Evolutionary conservation across 2,888 invertebrate species (phyloP).

Genomic region (Agonopterix heracliana): DNA sequence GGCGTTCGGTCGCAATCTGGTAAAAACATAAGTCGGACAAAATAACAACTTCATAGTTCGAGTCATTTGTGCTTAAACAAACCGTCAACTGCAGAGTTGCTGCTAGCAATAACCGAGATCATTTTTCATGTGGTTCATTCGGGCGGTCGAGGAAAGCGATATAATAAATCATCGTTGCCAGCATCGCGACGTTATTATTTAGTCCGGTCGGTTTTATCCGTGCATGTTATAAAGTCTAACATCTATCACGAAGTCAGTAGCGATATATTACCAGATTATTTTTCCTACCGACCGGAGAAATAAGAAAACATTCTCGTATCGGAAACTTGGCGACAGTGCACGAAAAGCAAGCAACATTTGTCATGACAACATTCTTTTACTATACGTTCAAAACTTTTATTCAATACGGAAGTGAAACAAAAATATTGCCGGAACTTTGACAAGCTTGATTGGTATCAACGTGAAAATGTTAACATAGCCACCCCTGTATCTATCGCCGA

Average conservation of each 20-base stretch:
- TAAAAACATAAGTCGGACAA: slow-evolving; percentile 57
- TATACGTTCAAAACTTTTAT: no score
- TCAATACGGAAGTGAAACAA: no score
- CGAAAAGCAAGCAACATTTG: no score
- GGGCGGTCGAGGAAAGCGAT: slow-evolving; percentile 70
- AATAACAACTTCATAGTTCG: slow-evolving; percentile 66
- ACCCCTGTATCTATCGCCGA: no score
- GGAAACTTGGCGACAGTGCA: no score
- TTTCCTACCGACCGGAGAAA: no score
- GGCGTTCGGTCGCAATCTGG: slow-evolving; percentile 28
- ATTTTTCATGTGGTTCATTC: slow-evolving; percentile 76
- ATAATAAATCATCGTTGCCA: slow-evolving; percentile 73
- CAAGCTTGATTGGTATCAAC: no score
- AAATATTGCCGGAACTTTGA: no score
- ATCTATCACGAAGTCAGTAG: slow-evolving; percentile 14
- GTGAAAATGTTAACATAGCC: no score
- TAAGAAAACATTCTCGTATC: no score
- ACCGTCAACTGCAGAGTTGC: slow-evolving; percentile 73
- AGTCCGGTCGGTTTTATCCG: slow-evolving; percentile 63
- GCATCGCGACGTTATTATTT: slow-evolving; percentile 71
- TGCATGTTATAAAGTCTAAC: slow-evolving; percentile 50
- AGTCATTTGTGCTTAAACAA: slow-evolving; percentile 75
- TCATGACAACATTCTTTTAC: no score
- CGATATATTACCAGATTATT: not conserved
- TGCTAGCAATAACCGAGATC: slow-evolving; percentile 71